Percentiles rank a stretch among this genome's conserved stretches.
Conservation (phyloP, 2,113 vertebrate genomes). For the chimpanzee (Pan troglodytes) region NHGRI_mPanTro3-v2.1_pri NC_072402.2:152925001-152925500, state of each 20-base stretch:
- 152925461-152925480: neutral
- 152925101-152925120: neutral
- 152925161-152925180: neutral
- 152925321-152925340: neutral
- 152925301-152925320: neutral
- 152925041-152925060: too few relatives aligned
- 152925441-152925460: neutral
- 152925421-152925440: neutral
- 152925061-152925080: neutral
- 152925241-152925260: constrained; percentile 18
- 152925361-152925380: neutral
- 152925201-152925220: neutral
- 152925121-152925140: neutral
- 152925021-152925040: neutral
- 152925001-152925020: neutral
- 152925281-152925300: neutral
- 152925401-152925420: neutral
- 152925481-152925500: neutral
- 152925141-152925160: neutral
- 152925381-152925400: neutral
- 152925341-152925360: neutral
- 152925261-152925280: neutral
- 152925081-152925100: neutral
- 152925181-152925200: neutral
- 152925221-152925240: constrained; percentile 32